A percentile compares a stretch with the other conserved stretches of the same genome.
phyloP scores from a whole-genome alignment of 2,797 vertebrate genomes.

The Poeciliopsis presidionis region DNA sequence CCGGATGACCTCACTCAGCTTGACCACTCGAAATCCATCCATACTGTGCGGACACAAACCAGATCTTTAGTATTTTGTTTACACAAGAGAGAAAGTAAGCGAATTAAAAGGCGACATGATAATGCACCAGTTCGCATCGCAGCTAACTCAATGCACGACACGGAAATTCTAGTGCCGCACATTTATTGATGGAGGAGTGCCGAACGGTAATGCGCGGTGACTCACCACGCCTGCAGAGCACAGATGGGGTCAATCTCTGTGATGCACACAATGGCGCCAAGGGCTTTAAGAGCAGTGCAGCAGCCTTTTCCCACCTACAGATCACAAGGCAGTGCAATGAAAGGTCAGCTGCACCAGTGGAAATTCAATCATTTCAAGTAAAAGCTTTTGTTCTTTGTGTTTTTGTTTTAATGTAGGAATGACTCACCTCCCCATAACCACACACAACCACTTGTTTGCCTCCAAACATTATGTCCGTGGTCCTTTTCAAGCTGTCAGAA shows the following conservation, averaged over 20 bases:
- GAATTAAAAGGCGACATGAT: neutral
- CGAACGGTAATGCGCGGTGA: slow-evolving; percentile 33
- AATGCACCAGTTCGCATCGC: neutral
- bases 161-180: neutral
- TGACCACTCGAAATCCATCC: slow-evolving; percentile 98
- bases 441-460: slow-evolving; percentile 98
- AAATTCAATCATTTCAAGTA: slow-evolving; percentile 17
- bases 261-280: slow-evolving; percentile 95
- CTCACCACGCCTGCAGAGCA: slow-evolving; percentile 97
- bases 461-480: slow-evolving; percentile 99
- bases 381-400: slow-evolving; percentile 6
- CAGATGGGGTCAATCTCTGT: slow-evolving; percentile 99
- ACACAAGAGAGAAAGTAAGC: slow-evolving; percentile 1
- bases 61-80: slow-evolving; percentile 1
- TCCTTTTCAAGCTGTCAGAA: slow-evolving; percentile 92
- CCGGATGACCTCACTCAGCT: slow-evolving; percentile 96
- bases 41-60: slow-evolving; percentile 83
- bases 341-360: slow-evolving; percentile 4
- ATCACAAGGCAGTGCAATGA: slow-evolving; percentile 21
- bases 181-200: slow-evolving; percentile 17
- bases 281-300: slow-evolving; percentile 95
- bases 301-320: slow-evolving; percentile 96
- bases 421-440: slow-evolving; percentile 97
- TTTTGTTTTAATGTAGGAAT: slow-evolving; percentile 14
- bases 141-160: slow-evolving; percentile 8